Base-by-base conservation (phyloP, 2,797 vertebrate species). In the Sebastes paucispinis region DNA sequence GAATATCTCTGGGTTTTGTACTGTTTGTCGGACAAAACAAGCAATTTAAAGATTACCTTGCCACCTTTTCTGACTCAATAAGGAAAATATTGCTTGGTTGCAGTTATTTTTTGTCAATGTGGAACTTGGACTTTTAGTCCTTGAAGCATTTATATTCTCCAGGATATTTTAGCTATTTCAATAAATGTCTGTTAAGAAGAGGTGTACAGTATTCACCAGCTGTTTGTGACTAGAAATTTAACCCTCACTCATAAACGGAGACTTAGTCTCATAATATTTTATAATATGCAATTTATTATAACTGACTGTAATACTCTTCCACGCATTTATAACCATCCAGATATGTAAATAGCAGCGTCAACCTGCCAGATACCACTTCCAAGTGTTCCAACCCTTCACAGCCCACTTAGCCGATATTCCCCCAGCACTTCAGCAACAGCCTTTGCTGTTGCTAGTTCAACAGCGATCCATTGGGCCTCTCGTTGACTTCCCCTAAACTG, bases 361-460 rank as follows among this genome's bases (percentile, higher is more conserved):
- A 75, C 60, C 83, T 85, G 82, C 77, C 80, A 84, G 60, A 70
- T 86, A 81, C 54, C 25, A 54, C 78, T 78, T 86, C 69, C 57
- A 85, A 78, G 79, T 62, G 71, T 86, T 84, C 78, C 75, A 83
- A 82, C 54, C 80, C 81, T 87, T 88, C 78, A 86, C 83, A 85
- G 80, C 85, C 83, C 79, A 87, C 88, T 93, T 89, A 87, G 69
- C 81, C 69, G 71, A 66, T 32, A 88, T 83, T 88, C 85, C 86
- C 90, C 55, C 58, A 68, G 68, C 86, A 67, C 82, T 74, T 72
- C 81, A 77, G 67, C 71, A 8, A 8, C 82, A 64, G 58, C 72
- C 86, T 91, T 87, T 89, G 77, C 87, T 83, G 83, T 82, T 75
- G 25, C 78, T 34, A 54, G 84, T 88, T 88, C 82, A 89, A 43